These are phyloP conservation scores for Amazona vittata DNA, from an alignment of 2,113 vertebrate species.

Conservation along the genomic window DNA sequence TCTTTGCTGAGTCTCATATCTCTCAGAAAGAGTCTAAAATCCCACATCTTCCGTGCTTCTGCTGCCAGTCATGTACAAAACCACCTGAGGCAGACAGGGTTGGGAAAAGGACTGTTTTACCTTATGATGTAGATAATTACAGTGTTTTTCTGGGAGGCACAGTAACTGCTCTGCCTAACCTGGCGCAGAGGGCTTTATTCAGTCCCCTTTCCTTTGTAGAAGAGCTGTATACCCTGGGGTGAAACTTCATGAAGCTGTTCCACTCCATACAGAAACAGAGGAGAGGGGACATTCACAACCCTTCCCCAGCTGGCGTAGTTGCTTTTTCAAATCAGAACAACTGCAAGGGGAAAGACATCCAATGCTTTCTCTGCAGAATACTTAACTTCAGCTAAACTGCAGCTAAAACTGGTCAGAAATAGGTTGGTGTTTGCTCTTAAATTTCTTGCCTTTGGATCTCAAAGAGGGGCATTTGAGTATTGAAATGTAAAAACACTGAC, in stretches of 20 bases:
- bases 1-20: neutral
- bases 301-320: neutral
- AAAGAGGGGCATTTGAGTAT: neutral
- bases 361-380: neutral
- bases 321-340: neutral
- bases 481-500: neutral
- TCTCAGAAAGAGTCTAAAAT: neutral
- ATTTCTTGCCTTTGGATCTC: neutral
- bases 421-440: neutral
- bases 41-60: neutral
- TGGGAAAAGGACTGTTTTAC: neutral
- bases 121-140: neutral
- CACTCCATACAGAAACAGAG: neutral
- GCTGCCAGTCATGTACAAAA: neutral
- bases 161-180: neutral
- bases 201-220: neutral
- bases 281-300: neutral
- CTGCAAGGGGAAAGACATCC: neutral
- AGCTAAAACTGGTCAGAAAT: neutral
- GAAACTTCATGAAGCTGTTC: neutral
- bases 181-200: neutral
- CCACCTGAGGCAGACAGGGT: neutral
- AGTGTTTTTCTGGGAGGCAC: neutral
- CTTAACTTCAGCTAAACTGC: neutral
- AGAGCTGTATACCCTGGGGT: neutral